Base-by-base conservation (phyloP, 2,113 vertebrate genomes). In the Gopherus flavomarginatus region DNA sequence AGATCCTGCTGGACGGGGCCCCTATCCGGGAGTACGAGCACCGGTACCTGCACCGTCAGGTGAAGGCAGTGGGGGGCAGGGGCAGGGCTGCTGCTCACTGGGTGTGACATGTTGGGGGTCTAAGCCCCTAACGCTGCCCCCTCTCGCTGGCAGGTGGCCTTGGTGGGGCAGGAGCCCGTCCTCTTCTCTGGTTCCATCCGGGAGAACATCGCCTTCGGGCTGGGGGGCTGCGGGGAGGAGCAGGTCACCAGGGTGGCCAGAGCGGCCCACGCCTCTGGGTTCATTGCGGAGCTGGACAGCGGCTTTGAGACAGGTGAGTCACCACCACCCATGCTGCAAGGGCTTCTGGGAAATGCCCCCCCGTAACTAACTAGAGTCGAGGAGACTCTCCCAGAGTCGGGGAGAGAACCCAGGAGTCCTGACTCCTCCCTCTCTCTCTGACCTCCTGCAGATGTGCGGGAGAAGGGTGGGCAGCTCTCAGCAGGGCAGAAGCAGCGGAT, bases 131-230 rank as follows among this genome's bases (percentile, higher is more conserved):
- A 38, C 0, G 1, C 80, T 1, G 29, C 19, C 24, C 53, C 22
- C 53, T 52, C 1, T 29, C 12, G 2, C 31, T 29, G 57, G 0
- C 88, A 98, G 98, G 97, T 98, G 91, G 98, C 94, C 2, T 96
- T 99, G 88, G 99, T 99, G n/a, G 98, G 98, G 35, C 99, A 99
- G 97, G 99, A 99, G 49, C 99, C 99, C 0, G 95, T 98, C 86
- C 98, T 99, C 31, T 99, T 99, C 69, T 98, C 99, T 0, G 99
- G 99, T 52, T 98, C 99, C 5, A 96, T 99, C 83, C 95, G 96
- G 79, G 99, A 99, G 91, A 99, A 99, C 97, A 99, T 99, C 84
- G 88, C 98, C 54, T 99, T 99, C 0, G 99, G 99, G 82, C 97
- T 93, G 83, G 84, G 96, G 81, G 65, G 42, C 88, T 97, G 94